Evolutionary conservation across 2,113 vertebrate species (phyloP), one percentile per base, ranked within the genome.

Genomic region (Myotis brandtii): DNA sequence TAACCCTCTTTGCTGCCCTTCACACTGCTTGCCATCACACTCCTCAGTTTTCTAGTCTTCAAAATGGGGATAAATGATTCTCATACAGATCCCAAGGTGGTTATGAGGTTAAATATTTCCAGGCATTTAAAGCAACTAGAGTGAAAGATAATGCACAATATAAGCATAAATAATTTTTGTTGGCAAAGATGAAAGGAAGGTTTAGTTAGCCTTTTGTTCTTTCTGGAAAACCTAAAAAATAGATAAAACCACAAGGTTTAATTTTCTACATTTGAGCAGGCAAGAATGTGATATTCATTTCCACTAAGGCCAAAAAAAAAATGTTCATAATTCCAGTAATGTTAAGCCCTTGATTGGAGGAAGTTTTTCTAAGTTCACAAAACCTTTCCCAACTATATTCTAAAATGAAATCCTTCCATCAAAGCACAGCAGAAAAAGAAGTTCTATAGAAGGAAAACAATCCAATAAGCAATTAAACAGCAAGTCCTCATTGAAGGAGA

Each of bases 211-310:
- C 81, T 95, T 93, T 97, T 93, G 92, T 95, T 93, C 92, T 94
- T 96, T 95, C 34, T 87, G 70, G 67, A 95, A 96, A 90, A 93
- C 43, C 50, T 91, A 54, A 90, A 93, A 96, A 91, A 72, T 77
- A 89, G 91, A 95, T 93, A 95, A 97, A 96, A 91, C 50, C 77
- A 95, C 80, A 94, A 82, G 46, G 64, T 94, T 97, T 97, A 79
- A 52, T 96, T 95, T 94, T 96, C 48, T 94, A 93, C 69, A 72
- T 96, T 66, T 93, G 56, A 93, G 14, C 40, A 32, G 83, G 32
- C 80, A 96, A 96, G 83, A 96, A 94, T 90, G 56, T 89, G 56
- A 84, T 89, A 84, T 76, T 92, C 52, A 95, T 97, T 95, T 96
- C 93, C 50, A 91, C 70, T 59, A 94, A 56, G 46, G 69, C 82